These are phyloP conservation scores for Elaphurus davidianus DNA, from an alignment of 2,113 vertebrate species.

Conservation along the genomic window DNA sequence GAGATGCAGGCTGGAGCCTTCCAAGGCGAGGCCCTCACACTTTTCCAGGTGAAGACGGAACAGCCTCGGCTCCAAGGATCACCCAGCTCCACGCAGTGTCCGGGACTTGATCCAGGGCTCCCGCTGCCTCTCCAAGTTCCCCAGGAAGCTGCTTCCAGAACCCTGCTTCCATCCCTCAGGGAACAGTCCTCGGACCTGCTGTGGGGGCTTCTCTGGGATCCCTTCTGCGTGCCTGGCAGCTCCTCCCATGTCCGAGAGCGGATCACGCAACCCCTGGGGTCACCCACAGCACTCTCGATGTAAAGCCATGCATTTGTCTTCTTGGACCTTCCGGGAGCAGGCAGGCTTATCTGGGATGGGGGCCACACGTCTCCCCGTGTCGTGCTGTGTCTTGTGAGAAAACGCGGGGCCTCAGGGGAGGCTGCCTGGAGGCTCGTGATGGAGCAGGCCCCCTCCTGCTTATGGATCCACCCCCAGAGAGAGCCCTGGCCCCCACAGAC, in stretches of 20 bases:
- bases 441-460: not conserved
- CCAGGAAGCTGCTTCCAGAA: not conserved
- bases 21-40: not conserved
- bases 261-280: not conserved
- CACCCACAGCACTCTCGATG: no score
- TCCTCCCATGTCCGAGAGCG: fast-evolving
- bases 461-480: not conserved
- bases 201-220: not conserved
- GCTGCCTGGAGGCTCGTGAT: not conserved
- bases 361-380: not conserved
- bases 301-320: not conserved
- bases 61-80: not conserved
- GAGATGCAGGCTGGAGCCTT: fast-evolving
- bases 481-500: not conserved
- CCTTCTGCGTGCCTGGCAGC: not conserved
- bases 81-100: not conserved
- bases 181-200: fast-evolving
- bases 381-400: not conserved
- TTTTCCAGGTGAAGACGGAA: not conserved
- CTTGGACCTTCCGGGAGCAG: not conserved
- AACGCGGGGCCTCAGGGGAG: not conserved
- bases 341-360: not conserved
- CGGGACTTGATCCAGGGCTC: not conserved
- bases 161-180: not conserved
- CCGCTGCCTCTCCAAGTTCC: not conserved